phyloP scores from a whole-genome alignment of 1,140 invertebrate species.

The Leptestheria dahalacensis region DNA sequence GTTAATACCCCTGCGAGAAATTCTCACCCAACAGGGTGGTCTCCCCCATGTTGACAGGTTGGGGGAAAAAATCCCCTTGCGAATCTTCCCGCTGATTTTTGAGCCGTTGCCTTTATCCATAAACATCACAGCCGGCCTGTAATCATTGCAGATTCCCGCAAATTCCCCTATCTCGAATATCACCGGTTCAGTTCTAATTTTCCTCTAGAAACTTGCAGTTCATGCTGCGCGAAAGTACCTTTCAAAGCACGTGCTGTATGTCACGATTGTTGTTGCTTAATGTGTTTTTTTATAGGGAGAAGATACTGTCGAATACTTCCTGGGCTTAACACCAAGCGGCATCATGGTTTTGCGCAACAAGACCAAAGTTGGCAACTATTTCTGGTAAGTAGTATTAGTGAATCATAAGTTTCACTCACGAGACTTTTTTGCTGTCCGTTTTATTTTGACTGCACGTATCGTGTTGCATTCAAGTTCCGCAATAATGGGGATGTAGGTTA shows the following conservation, averaged over 20 bases:
- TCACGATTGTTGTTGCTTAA: conserved; percentile 3
- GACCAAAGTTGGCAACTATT: conserved; percentile 96
- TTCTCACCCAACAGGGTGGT: not conserved
- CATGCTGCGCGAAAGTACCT: no score
- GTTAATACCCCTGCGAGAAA: not conserved
- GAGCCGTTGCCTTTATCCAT: no score
- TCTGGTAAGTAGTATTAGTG: conserved; percentile 49
- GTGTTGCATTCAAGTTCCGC: no score
- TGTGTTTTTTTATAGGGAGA: conserved; percentile 60
- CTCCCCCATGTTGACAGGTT: no score
- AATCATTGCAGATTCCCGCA: not conserved
- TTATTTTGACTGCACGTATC: conserved; percentile 16
- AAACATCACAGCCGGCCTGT: no score
- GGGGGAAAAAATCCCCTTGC: no score
- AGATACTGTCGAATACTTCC: conserved; percentile 90
- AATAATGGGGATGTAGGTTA: not conserved
- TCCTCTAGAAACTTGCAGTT: no score
- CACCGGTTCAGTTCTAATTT: not conserved
- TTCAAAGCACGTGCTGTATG: no score
- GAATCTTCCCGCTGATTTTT: no score
- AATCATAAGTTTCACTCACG: no score
- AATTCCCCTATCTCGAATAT: not conserved
- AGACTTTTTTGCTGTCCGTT: conserved; percentile 3
- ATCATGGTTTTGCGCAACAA: conserved; percentile 89
- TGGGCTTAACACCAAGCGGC: conserved; percentile 92